Evolutionary conservation across 2,888 invertebrate genomes (phyloP).

Genomic region (Anorthoa munda): DNA sequence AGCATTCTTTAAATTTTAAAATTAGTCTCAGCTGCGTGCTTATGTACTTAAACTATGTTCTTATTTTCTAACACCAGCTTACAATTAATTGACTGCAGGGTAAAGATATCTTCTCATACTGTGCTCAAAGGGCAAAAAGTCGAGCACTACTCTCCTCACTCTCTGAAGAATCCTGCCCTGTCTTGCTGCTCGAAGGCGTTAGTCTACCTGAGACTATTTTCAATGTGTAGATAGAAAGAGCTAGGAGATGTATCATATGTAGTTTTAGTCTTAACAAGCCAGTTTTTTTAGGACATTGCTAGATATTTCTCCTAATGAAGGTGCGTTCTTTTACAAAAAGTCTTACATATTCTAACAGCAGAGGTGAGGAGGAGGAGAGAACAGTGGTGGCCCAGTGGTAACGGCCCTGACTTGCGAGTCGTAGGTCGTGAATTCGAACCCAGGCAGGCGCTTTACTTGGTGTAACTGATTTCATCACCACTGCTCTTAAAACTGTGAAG

Average conservation of each 20-base stretch:
- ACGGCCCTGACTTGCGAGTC: no score
- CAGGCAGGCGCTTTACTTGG: no score
- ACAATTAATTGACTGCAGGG: constrained; percentile 20
- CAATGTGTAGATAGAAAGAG: constrained; percentile 6
- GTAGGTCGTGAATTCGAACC: no score
- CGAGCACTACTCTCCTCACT: constrained; percentile 32
- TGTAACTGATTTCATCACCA: no score
- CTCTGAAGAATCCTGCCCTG: constrained; percentile 39
- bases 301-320: no score
- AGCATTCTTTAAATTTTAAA: background rate
- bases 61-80: background rate
- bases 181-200: constrained; percentile 39
- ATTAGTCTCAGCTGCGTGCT: background rate
- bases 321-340: no score
- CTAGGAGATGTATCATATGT: background rate
- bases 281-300: background rate
- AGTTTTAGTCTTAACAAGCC: background rate
- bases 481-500: no score
- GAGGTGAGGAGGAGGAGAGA: no score
- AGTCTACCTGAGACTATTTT: constrained; percentile 15
- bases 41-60: background rate
- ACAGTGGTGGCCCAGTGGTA: no score
- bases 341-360: no score
- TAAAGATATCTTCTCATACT: constrained; percentile 7
- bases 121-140: constrained; percentile 30